Evolutionary conservation across 2,797 vertebrate species (phyloP).

Genomic region (Botia almorhae): DNA sequence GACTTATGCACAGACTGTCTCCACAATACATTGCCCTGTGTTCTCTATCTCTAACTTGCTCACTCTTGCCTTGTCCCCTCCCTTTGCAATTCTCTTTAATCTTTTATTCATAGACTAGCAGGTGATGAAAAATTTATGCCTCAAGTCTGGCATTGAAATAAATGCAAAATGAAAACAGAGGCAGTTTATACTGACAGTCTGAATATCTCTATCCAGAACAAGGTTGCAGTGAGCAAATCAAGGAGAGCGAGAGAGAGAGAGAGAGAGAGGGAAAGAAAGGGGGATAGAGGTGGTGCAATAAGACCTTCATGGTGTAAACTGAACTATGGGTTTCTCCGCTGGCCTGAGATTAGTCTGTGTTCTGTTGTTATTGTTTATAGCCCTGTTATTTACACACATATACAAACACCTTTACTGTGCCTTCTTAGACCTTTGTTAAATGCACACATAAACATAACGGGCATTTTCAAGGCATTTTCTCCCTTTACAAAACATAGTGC

Average conservation of each 20-base stretch:
- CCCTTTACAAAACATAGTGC: not conserved
- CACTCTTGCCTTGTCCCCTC: conserved; percentile 57
- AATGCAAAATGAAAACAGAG: conserved; percentile 99
- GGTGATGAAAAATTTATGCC: conserved; percentile 99
- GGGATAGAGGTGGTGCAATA: conserved; percentile 47
- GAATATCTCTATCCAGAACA: conserved; percentile 99
- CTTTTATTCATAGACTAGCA: conserved; percentile 99
- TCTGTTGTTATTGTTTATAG: conserved; percentile 52
- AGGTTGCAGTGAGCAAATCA: conserved; percentile 93
- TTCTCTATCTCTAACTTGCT: conserved; percentile 63
- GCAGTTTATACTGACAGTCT: conserved; percentile 99
- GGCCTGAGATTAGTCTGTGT: conserved; percentile 51
- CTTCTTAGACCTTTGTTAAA: not conserved
- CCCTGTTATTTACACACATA: conserved; percentile 13
- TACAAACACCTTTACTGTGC: conserved; percentile 12
- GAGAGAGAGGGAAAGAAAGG: conserved; percentile 12
- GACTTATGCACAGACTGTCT: conserved; percentile 86
- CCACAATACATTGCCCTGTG: conserved; percentile 86
- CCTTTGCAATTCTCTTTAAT: conserved; percentile 96
- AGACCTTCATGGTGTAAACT: conserved; percentile 61
- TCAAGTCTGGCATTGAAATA: conserved; percentile 99
- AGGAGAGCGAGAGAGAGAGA: conserved; percentile 61
- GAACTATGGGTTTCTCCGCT: conserved; percentile 51
- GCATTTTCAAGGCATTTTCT: conserved; percentile 21
- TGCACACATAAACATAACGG: not conserved